A percentile compares a stretch with the other conserved stretches of the same genome.
Evolutionary conservation across 2,888 invertebrate genomes (phyloP).

Genomic region (Aspidiotus rigidus): DNA sequence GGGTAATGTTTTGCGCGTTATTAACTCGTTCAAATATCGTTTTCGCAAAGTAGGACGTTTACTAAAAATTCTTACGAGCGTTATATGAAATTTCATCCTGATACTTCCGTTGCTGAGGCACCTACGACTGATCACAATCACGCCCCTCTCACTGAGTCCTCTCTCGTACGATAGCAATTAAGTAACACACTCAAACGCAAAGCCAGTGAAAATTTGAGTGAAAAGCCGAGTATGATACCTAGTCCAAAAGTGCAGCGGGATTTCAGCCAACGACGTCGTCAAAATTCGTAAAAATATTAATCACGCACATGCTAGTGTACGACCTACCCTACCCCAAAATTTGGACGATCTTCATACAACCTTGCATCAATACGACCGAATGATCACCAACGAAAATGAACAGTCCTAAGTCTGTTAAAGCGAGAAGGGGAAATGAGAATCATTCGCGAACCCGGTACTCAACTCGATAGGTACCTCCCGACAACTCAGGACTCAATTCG

Average conservation of each 20-base stretch:
- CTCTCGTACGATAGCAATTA: background rate
- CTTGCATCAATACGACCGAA: background rate
- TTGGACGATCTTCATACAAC: background rate
- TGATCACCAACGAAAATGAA: slow-evolving; percentile 8
- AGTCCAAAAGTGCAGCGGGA: background rate
- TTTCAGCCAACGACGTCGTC: background rate
- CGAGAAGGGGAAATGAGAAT: too few species aligned
- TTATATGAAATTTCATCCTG: too few species aligned
- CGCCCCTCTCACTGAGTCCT: background rate
- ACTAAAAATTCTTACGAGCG: too few species aligned
- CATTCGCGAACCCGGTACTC: too few species aligned
- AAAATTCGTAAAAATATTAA: slow-evolving; percentile 3
- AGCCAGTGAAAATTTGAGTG: background rate
- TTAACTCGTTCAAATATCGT: too few species aligned
- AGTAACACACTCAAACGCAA: slow-evolving; percentile 8
- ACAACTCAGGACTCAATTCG: too few species aligned
- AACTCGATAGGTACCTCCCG: too few species aligned
- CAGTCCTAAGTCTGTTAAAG: too few species aligned
- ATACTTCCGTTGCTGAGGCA: background rate
- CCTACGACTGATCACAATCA: background rate
- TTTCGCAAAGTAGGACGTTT: too few species aligned
- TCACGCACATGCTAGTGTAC: background rate
- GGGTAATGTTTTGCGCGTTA: too few species aligned
- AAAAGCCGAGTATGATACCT: background rate
- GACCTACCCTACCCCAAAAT: slow-evolving; percentile 1